These are phyloP conservation scores for Dione juno DNA, from an alignment of 2,888 invertebrate genomes.

Conservation along the genomic window DNA sequence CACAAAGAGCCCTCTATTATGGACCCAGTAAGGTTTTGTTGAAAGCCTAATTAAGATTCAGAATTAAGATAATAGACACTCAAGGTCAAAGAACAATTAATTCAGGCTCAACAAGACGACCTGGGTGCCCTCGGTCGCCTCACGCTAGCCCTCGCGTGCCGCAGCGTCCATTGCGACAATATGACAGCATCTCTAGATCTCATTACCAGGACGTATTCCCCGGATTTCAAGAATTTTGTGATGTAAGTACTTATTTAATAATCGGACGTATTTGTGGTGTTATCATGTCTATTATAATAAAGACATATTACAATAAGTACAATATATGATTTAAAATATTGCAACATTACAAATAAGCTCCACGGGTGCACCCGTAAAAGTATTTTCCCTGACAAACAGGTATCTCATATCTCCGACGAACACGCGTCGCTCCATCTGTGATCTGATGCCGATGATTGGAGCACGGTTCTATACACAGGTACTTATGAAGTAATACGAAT, in stretches of 20 bases:
- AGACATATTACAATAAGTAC: too few relatives aligned
- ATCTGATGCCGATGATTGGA: constrained; percentile 99
- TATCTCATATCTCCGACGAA: constrained; percentile 88
- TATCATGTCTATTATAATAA: too few relatives aligned
- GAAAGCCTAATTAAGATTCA: not conserved
- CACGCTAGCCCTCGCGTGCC: constrained; percentile 96
- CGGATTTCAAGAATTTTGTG: constrained; percentile 96
- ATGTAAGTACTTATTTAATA: constrained; percentile 84
- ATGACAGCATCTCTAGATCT: constrained; percentile 94
- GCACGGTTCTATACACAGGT: constrained; percentile 98
- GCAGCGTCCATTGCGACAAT: constrained; percentile 95
- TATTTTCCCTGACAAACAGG: constrained; percentile 65
- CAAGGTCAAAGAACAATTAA: not conserved
- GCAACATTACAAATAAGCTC: too few relatives aligned
- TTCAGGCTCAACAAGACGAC: constrained; percentile 92
- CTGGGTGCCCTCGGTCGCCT: constrained; percentile 94
- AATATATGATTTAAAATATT: too few relatives aligned
- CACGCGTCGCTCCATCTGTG: constrained; percentile 91
- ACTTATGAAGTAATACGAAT: constrained; percentile 31
- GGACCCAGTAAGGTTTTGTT: not conserved
- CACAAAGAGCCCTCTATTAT: too few relatives aligned
- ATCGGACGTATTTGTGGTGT: too few relatives aligned
- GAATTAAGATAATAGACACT: too few relatives aligned
- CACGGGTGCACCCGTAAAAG: not conserved
- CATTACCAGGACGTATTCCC: constrained; percentile 94